Conservation (phyloP, 2,888 invertebrate species). For the Archips crataeganus region DNA sequence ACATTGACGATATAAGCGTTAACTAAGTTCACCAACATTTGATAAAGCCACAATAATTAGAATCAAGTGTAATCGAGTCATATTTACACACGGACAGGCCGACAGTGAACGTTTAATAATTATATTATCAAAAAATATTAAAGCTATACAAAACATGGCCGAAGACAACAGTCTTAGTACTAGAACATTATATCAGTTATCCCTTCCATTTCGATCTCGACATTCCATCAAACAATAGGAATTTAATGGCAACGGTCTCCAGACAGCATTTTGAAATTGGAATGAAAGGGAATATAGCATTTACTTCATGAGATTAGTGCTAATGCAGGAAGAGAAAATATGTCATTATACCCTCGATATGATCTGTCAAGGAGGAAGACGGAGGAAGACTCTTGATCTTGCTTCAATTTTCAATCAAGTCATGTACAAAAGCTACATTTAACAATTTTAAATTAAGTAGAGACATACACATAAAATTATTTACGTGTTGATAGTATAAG, state of each 20-base stretch:
- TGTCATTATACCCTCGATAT: slow-evolving; percentile 56
- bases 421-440: slow-evolving; percentile 57
- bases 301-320: slow-evolving; percentile 51
- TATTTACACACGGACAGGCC: slow-evolving; percentile 66
- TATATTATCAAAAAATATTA: slow-evolving; percentile 78
- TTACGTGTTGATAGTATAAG: slow-evolving; percentile 59
- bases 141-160: slow-evolving; percentile 81
- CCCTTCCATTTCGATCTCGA: slow-evolving; percentile 47
- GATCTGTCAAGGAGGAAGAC: slow-evolving; percentile 71
- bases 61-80: slow-evolving; percentile 55
- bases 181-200: slow-evolving; percentile 53
- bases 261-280: slow-evolving; percentile 45
- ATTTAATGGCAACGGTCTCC: slow-evolving; percentile 22
- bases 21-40: slow-evolving; percentile 80
- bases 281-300: slow-evolving; percentile 47
- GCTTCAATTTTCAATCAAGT: slow-evolving; percentile 48
- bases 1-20: slow-evolving; percentile 79
- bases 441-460: slow-evolving; percentile 49
- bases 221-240: neutral
- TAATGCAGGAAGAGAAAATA: slow-evolving; percentile 57
- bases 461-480: slow-evolving; percentile 52
- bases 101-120: slow-evolving; percentile 61
- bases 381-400: slow-evolving; percentile 76
- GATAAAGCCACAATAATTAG: slow-evolving; percentile 78
- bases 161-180: slow-evolving; percentile 76